Evolutionary conservation across 2,797 vertebrate species (phyloP).

Genomic region (Sarcophilus harrisii): DNA sequence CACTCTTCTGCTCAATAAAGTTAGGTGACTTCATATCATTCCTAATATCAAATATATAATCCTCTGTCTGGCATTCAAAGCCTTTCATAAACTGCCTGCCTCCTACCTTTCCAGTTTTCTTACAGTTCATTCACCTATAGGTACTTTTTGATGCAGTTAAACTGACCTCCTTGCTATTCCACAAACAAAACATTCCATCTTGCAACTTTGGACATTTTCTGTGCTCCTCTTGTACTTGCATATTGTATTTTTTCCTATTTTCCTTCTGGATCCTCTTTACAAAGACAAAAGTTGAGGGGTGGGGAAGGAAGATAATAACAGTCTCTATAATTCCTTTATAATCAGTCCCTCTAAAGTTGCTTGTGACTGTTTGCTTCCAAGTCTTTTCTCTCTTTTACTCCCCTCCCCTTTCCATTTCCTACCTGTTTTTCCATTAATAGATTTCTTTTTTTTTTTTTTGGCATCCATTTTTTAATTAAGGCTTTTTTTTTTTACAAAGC

Average conservation of each 20-base stretch:
- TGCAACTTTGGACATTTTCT: not conserved
- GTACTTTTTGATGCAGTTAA: not conserved
- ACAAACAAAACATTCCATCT: not conserved
- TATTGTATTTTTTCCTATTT: not conserved
- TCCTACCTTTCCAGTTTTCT: not conserved
- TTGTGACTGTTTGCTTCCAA: not conserved
- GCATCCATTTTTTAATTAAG: too few species aligned
- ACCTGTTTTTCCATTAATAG: not conserved
- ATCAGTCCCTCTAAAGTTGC: not conserved
- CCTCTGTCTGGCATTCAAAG: not conserved
- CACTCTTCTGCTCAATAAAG: not conserved
- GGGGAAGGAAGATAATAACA: not conserved
- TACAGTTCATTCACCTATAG: not conserved
- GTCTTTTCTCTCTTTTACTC: not conserved
- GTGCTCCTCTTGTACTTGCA: not conserved
- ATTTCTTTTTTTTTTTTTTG: not conserved
- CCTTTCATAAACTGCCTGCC: not conserved
- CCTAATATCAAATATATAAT: not conserved
- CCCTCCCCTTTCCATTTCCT: not conserved
- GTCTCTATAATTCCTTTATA: not conserved
- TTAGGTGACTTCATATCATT: not conserved
- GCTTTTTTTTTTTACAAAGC: too few species aligned
- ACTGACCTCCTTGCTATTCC: not conserved
- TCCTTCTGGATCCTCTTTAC: not conserved
- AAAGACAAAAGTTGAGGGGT: not conserved